phyloP scores from a whole-genome alignment of 2,113 vertebrate genomes.

The Monopterus albus region DNA sequence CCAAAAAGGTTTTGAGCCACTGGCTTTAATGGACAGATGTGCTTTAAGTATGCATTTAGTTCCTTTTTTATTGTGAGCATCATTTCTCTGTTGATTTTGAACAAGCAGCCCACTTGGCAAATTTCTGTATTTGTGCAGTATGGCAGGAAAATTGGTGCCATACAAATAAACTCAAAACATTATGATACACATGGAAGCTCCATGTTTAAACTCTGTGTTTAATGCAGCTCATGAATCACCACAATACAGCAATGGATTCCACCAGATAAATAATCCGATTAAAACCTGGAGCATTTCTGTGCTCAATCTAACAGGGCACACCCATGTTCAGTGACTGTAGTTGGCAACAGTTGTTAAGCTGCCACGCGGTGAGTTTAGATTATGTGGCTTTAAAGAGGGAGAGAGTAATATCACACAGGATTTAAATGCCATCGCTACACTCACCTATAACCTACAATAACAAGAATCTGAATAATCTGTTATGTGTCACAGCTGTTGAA shows the following conservation, averaged over 20 bases:
- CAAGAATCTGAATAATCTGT: background rate
- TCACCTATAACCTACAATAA: conserved; percentile 3
- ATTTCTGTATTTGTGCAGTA: too few relatives aligned
- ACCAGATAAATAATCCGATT: too few relatives aligned
- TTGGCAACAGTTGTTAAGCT: conserved; percentile 14
- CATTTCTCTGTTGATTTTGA: background rate
- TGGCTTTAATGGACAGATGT: background rate
- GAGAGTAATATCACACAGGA: conserved; percentile 1
- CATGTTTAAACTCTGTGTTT: too few relatives aligned
- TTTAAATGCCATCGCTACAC: conserved; percentile 2
- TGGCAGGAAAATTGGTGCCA: too few relatives aligned
- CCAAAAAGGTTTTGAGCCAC: background rate
- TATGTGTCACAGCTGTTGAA: background rate
- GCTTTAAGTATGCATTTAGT: background rate
- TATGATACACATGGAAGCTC: background rate
- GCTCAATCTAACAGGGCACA: background rate
- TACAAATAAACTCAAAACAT: too few relatives aligned
- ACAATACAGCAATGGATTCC: background rate
- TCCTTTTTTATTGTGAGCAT: background rate
- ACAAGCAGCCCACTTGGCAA: too few relatives aligned
- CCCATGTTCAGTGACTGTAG: conserved; percentile 6
- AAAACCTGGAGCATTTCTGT: background rate
- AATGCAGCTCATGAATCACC: too few relatives aligned
- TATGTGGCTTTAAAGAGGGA: background rate
- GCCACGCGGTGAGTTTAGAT: conserved; percentile 5